Conservation (phyloP, 1,140 invertebrate species). For the Scylla paramamosain region DNA sequence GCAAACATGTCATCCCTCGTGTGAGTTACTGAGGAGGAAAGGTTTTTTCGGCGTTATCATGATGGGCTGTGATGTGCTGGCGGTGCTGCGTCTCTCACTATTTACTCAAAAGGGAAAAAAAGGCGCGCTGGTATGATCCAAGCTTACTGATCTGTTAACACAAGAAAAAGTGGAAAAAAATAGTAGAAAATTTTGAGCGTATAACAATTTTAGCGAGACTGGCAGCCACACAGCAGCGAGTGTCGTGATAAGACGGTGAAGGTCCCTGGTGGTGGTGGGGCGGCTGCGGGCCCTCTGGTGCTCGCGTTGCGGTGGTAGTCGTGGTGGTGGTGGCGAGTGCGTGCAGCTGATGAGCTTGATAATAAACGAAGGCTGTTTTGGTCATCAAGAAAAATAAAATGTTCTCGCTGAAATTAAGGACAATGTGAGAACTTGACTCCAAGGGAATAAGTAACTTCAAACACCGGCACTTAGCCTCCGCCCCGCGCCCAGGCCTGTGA, state of each 20-base stretch:
- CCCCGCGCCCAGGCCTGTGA: neutral
- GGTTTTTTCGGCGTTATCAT: neutral
- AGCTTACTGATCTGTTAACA: neutral
- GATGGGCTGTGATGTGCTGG: neutral
- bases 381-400: neutral
- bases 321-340: neutral
- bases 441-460: neutral
- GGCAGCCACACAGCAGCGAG: slow-evolving; percentile 1
- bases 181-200: neutral
- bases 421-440: neutral
- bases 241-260: neutral
- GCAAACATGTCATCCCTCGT: neutral
- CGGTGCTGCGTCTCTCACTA: neutral
- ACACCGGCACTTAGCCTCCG: neutral
- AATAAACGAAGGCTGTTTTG: neutral
- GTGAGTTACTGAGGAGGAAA: neutral
- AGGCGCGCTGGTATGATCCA: neutral
- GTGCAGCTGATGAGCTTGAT: neutral
- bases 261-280: neutral
- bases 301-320: neutral
- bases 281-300: neutral
- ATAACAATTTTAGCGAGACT: neutral
- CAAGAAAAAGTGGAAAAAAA: neutral
- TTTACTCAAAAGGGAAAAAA: neutral
- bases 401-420: neutral